phyloP scores from a whole-genome alignment of 2,888 invertebrate genomes.

The Helobdella robusta region DNA sequence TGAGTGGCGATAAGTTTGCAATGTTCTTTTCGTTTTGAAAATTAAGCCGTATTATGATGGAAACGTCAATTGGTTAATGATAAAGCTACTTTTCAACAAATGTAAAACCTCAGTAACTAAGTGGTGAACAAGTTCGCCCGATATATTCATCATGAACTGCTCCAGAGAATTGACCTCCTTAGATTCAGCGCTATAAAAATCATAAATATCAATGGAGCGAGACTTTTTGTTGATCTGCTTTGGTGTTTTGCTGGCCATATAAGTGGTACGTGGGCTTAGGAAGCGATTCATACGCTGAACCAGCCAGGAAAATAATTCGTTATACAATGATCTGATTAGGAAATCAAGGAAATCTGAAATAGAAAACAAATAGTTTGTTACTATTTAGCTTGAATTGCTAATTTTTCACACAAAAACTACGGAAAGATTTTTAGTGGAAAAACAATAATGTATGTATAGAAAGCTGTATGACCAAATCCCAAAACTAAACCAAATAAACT shows the following conservation, averaged over 20 bases:
- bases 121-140: slow-evolving; percentile 15
- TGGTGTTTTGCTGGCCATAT: neutral
- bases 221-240: too few species aligned
- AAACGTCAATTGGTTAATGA: neutral
- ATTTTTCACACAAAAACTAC: neutral
- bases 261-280: neutral
- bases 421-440: too few species aligned
- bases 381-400: neutral
- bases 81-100: neutral
- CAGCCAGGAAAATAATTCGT: slow-evolving; percentile 18
- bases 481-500: too few species aligned
- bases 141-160: slow-evolving; percentile 16
- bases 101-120: slow-evolving; percentile 1
- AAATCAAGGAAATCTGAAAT: slow-evolving; percentile 15
- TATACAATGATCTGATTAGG: slow-evolving; percentile 8
- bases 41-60: too few species aligned
- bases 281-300: neutral
- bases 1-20: too few species aligned
- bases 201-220: slow-evolving; percentile 7
- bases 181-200: slow-evolving; percentile 6
- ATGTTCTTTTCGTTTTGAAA: too few species aligned
- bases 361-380: neutral
- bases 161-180: slow-evolving; percentile 5
- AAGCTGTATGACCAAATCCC: too few species aligned
- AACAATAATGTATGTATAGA: too few species aligned